phyloP scores from a whole-genome alignment of 1,140 invertebrate genomes.

The Danaus plexippus region DNA sequence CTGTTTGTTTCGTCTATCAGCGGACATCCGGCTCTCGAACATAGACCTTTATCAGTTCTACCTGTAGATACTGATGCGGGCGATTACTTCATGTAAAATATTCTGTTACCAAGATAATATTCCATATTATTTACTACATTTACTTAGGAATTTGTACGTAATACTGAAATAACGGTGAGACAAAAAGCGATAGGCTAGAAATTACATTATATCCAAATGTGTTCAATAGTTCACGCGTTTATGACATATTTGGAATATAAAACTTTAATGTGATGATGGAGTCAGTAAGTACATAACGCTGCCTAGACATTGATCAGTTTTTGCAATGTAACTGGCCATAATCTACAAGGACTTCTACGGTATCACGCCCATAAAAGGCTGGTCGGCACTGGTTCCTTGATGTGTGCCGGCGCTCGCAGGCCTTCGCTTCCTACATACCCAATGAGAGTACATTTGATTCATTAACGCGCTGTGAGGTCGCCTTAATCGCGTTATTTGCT shows the following conservation, averaged over 20 bases:
- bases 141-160: no score
- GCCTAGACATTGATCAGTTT: neutral
- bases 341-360: neutral
- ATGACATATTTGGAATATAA: no score
- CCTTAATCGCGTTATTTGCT: neutral
- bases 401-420: constrained; percentile 10
- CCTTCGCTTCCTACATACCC: constrained; percentile 27
- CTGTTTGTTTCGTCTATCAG: constrained; percentile 12
- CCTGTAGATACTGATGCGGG: constrained; percentile 10
- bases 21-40: constrained; percentile 19
- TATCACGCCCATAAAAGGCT: constrained; percentile 10
- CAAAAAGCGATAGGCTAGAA: no score
- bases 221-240: no score
- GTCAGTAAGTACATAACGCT: neutral
- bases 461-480: constrained; percentile 8
- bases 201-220: no score
- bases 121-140: no score
- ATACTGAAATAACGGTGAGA: no score
- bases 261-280: no score
- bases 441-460: constrained; percentile 11
- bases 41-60: constrained; percentile 14
- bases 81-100: neutral
- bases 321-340: neutral
- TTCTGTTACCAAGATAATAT: no score
- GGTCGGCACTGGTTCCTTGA: constrained; percentile 12